A percentile compares a stretch with the other conserved stretches of the same genome.
Evolutionary conservation across 2,113 vertebrate genomes (phyloP).

Genomic region (Arizona elegans): DNA sequence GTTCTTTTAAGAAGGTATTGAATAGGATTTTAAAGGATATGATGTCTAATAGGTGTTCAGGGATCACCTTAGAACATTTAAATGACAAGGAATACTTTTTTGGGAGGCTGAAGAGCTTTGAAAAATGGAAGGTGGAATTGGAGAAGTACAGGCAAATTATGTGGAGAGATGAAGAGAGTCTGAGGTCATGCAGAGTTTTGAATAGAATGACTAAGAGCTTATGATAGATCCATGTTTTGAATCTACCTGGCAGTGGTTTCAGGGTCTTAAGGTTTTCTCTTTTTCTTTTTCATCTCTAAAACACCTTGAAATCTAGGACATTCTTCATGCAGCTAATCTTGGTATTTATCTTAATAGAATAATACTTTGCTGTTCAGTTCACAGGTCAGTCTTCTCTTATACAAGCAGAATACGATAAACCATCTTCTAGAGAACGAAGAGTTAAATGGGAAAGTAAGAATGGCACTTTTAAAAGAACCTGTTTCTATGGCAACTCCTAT

Average conservation of each 20-base stretch:
- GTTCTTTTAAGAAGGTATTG: not conserved
- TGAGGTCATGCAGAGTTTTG: not conserved
- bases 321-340: constrained; percentile 5
- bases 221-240: not conserved
- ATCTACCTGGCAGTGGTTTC: not conserved
- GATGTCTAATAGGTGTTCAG: not conserved
- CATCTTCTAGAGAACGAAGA: constrained; percentile 25
- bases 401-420: constrained; percentile 1
- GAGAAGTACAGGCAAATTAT: not conserved
- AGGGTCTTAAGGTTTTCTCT: not conserved
- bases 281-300: not conserved
- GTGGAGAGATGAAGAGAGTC: not conserved
- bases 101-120: not conserved
- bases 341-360: not conserved
- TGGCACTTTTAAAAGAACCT: constrained; percentile 50
- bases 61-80: not conserved
- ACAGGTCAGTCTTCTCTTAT: not conserved
- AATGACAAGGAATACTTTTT: not conserved
- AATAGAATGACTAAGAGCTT: not conserved
- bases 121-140: not conserved
- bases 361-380: constrained; percentile 33
- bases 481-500: constrained; percentile 53
- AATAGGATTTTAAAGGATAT: not conserved
- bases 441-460: constrained; percentile 59
- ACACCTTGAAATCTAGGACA: not conserved